A percentile compares a stretch with the other conserved stretches of the same genome.
Conservation (phyloP, 2,797 vertebrate genomes). For the Helostoma temminkii region DNA sequence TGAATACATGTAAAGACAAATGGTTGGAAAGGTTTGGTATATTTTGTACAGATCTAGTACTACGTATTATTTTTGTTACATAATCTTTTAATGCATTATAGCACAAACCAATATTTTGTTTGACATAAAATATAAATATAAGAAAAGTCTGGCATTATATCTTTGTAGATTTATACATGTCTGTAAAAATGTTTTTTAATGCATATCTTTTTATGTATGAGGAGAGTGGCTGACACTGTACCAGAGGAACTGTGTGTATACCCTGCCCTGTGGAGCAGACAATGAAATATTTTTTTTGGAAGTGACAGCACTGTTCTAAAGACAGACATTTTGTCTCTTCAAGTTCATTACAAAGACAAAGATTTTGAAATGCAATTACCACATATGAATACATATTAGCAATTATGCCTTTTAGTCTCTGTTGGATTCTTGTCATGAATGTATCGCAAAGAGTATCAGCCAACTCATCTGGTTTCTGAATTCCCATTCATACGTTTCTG, state of each 20-base stretch:
- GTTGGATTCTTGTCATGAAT: conserved; percentile 63
- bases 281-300: conserved; percentile 83
- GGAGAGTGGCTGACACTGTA: conserved; percentile 87
- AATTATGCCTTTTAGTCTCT: conserved; percentile 52
- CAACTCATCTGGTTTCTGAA: conserved; percentile 45
- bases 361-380: conserved; percentile 71
- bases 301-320: conserved; percentile 83
- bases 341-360: conserved; percentile 70
- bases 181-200: conserved; percentile 82
- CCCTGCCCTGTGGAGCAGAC: conserved; percentile 90
- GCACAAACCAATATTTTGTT: conserved; percentile 80
- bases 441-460: conserved; percentile 54
- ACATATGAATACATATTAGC: conserved; percentile 56
- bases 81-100: conserved; percentile 83
- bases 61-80: conserved; percentile 85
- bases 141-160: conserved; percentile 75
- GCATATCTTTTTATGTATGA: conserved; percentile 82
- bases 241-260: conserved; percentile 86
- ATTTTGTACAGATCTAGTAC: conserved; percentile 87
- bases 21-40: conserved; percentile 79
- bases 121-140: conserved; percentile 76
- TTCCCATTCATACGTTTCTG: conserved; percentile 31
- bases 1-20: conserved; percentile 64
- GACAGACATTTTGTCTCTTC: conserved; percentile 71
- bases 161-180: conserved; percentile 85